Conservation (phyloP, 2,113 vertebrate genomes). For the Casuarius casuarius region DNA sequence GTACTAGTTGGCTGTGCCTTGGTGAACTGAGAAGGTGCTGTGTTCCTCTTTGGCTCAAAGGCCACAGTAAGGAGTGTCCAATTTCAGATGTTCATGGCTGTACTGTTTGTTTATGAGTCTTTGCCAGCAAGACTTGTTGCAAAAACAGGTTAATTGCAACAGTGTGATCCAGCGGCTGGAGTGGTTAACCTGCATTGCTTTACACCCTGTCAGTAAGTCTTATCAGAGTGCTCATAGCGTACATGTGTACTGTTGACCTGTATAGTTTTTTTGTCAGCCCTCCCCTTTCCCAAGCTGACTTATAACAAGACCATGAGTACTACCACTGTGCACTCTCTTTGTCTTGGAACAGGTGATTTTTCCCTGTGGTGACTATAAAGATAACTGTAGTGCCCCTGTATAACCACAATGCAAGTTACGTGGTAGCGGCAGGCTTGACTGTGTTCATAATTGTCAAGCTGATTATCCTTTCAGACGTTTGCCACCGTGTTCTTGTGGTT, state of each 20-base stretch:
- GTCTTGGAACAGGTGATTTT: not conserved
- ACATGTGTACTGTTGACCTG: not conserved
- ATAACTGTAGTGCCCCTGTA: not conserved
- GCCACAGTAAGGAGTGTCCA: not conserved
- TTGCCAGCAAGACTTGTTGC: not conserved
- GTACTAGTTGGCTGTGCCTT: not conserved
- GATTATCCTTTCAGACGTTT: not conserved
- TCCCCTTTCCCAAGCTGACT: not conserved
- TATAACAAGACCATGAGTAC: not conserved
- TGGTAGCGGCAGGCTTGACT: not conserved
- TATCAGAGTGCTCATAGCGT: not conserved
- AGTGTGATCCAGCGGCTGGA: not conserved
- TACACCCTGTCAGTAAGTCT: not conserved
- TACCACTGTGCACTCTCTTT: not conserved
- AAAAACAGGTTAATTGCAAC: not conserved
- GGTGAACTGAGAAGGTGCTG: not conserved
- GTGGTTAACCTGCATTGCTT: not conserved
- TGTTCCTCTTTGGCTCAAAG: not conserved
- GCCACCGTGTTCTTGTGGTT: not conserved
- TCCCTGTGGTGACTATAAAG: not conserved
- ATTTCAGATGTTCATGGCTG: not conserved
- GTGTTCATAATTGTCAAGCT: not conserved
- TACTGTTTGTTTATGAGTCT: conserved; percentile 43
- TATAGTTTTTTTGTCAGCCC: not conserved
- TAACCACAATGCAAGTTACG: not conserved